These are phyloP conservation scores for Wiebesia pumilae DNA, from an alignment of 1,140 invertebrate species.

Conservation along the genomic window DNA sequence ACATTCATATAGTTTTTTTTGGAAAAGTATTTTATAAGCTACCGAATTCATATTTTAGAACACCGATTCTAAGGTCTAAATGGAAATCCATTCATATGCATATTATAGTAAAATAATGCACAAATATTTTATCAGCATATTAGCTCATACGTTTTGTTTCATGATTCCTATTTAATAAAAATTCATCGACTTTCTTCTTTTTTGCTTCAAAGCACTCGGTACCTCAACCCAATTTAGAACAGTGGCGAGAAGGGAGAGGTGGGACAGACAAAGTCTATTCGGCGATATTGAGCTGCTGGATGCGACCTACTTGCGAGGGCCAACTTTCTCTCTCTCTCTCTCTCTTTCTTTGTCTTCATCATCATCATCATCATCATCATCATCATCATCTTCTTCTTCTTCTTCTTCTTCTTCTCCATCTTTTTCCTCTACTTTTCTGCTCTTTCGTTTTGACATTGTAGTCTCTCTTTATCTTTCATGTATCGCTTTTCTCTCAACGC, in stretches of 20 bases:
- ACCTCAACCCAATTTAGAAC: slow-evolving; percentile 70
- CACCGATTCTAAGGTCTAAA: too few species aligned
- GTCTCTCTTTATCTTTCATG: not conserved
- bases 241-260: slow-evolving; percentile 45
- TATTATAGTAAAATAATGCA: not conserved
- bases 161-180: slow-evolving; percentile 29
- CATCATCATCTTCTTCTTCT: too few species aligned
- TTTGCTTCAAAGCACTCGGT: slow-evolving; percentile 31
- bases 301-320: slow-evolving; percentile 70
- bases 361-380: slow-evolving; percentile 39
- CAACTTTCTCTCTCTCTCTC: slow-evolving; percentile 61
- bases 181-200: slow-evolving; percentile 21
- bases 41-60: too few species aligned
- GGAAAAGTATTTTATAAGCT: too few species aligned
- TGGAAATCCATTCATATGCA: not conserved
- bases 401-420: slow-evolving; percentile 27
- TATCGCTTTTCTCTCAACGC: not conserved
- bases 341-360: slow-evolving; percentile 44
- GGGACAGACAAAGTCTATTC: slow-evolving; percentile 68
- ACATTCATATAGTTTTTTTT: too few species aligned
- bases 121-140: not conserved
- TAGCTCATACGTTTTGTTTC: not conserved
- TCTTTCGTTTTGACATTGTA: too few species aligned
- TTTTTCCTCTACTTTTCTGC: not conserved
- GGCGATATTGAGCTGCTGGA: slow-evolving; percentile 70